phyloP scores from a whole-genome alignment of 2,888 invertebrate species.

The Clitarchus hookeri region DNA sequence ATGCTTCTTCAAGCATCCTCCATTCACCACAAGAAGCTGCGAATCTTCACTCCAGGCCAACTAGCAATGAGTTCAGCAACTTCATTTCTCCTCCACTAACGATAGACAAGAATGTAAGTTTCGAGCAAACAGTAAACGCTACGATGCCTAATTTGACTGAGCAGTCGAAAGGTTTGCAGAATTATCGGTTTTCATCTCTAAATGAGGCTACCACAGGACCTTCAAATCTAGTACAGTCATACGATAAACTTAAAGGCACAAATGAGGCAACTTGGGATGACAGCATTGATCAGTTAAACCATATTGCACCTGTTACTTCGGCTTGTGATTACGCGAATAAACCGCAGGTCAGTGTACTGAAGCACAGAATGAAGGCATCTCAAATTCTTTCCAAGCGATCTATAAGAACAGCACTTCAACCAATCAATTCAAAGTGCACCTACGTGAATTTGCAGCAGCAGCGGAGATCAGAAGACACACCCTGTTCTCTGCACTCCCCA shows the following conservation, averaged over 20 bases:
- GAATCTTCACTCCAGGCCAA: neutral
- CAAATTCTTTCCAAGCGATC: neutral
- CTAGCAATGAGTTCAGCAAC: neutral
- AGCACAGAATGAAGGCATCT: neutral
- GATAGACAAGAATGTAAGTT: neutral
- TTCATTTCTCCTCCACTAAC: neutral
- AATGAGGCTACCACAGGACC: neutral
- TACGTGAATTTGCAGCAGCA: neutral
- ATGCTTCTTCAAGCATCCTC: neutral
- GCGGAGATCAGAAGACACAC: neutral
- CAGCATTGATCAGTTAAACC: neutral
- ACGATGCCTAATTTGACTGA: neutral
- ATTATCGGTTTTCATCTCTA: neutral
- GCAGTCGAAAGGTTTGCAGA: neutral
- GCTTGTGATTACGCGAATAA: neutral
- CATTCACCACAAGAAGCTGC: neutral
- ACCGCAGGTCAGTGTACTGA: neutral
- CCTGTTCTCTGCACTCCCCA: neutral
- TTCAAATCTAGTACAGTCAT: neutral
- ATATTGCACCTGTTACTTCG: neutral
- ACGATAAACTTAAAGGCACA: neutral
- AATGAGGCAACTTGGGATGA: neutral
- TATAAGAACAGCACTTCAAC: neutral
- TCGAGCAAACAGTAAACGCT: neutral
- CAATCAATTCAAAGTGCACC: neutral